Base-by-base conservation (phyloP, 2,888 invertebrate genomes). In the Bombyx huttoni region DNA sequence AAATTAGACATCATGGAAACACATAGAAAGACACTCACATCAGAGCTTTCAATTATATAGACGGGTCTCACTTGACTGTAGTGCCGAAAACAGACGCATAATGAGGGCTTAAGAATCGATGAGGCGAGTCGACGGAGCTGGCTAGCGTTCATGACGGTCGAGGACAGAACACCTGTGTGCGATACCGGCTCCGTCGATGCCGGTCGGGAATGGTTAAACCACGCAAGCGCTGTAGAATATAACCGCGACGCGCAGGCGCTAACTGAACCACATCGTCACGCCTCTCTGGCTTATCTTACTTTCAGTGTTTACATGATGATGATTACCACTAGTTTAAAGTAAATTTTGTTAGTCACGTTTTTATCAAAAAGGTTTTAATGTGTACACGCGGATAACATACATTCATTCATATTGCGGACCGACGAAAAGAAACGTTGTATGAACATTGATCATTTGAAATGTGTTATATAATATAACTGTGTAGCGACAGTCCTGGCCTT, bases 61-160 rank as follows among this genome's bases (percentile, higher is more conserved):
- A 79, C 76, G 63, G 88, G 87, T 70, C 82, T 79, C 70, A 81
- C 86, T 84, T 86, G 88, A 63, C 88, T 87, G 62, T 87, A 88
- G 46, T 62, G 70, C 34, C 83, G 74, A 58, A 61, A 65, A 66
- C 78, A 77, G 60, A 64, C 57, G 62, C 81, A 79, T 54, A 64
- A 54, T n/a, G 68, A 52, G 40, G 71, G 63, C 52, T 70, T 75
- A 54, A 73, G 52, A 35, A 68, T 55, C 50, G 78, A 73, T 54
- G 70, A 65, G 54, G 74, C 71, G 52, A 87, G 67, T 56, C 81
- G 78, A 59, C 78, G 74, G 53, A 87, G 77, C 61, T 82, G 84
- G 51, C 86, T 83, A 64, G 70, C 71, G 67, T 68, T 81, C 87
- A 87, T 86, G 63, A 58, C 64, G 70, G 56, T 51, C 58, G 54